phyloP scores from a whole-genome alignment of 1,140 invertebrate genomes.

The Oryctes rhinoceros region DNA sequence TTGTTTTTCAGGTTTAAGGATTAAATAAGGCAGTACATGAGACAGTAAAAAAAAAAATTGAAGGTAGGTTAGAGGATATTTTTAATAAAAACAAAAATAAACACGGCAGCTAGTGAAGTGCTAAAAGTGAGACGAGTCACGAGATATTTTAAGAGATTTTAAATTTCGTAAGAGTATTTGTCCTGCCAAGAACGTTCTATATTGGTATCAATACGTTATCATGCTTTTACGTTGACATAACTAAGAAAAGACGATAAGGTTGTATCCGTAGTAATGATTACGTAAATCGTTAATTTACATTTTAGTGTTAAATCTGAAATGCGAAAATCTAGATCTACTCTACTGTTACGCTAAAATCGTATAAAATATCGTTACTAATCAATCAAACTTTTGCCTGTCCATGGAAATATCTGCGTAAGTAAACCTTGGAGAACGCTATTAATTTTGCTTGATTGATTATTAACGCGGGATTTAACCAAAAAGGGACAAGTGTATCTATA shows the following conservation, averaged over 20 bases:
- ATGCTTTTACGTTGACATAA: not conserved
- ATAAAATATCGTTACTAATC: slow-evolving; percentile 8
- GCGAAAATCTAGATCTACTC: not conserved
- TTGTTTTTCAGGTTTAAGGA: too few species aligned
- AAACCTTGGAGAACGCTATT: slow-evolving; percentile 12
- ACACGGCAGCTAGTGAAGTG: not conserved
- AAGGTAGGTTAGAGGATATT: not conserved
- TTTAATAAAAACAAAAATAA: slow-evolving; percentile 20
- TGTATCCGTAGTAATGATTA: not conserved
- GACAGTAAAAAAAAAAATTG: not conserved
- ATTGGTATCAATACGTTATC: not conserved
- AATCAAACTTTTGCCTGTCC: slow-evolving; percentile 6
- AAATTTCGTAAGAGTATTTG: not conserved
- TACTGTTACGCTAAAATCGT: not conserved
- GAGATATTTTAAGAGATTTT: slow-evolving; percentile 19
- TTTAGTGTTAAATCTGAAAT: not conserved
- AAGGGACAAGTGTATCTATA: slow-evolving; percentile 8
- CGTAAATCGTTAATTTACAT: not conserved
- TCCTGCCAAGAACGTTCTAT: not conserved
- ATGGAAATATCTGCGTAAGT: not conserved
- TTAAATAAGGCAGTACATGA: too few species aligned
- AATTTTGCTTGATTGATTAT: slow-evolving; percentile 23
- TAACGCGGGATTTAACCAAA: not conserved
- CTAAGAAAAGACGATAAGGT: not conserved
- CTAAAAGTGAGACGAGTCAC: not conserved